These are phyloP conservation scores for Strigamia transsilvanica DNA, from an alignment of 2,888 invertebrate species.

Conservation along the genomic window DNA sequence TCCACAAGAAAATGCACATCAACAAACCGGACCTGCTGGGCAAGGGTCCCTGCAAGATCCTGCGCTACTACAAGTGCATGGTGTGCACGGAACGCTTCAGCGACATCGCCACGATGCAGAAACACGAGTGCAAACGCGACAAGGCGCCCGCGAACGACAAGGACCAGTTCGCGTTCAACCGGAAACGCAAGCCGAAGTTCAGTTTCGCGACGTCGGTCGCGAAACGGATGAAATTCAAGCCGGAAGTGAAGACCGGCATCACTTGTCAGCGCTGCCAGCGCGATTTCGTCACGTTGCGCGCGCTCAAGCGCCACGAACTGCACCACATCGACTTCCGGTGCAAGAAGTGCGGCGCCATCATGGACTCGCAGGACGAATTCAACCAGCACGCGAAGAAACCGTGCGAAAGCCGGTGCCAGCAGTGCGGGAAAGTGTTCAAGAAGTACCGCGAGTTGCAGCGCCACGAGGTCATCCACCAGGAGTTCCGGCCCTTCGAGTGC, in stretches of 20 bases:
- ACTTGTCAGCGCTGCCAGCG: background rate
- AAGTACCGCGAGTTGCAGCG: background rate
- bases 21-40: conserved; percentile 1
- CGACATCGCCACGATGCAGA: background rate
- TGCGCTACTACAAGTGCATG: conserved; percentile 13
- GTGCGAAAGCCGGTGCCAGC: conserved; percentile 3
- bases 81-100: background rate
- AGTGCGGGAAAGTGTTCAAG: conserved; percentile 2
- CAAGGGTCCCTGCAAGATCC: background rate
- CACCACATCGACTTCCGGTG: conserved; percentile 17
- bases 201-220: background rate
- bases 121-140: background rate
- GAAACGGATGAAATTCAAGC: background rate
- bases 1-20: conserved; percentile 10
- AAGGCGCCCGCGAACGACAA: background rate
- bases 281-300: background rate
- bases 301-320: background rate
- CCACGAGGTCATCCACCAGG: conserved; percentile 17
- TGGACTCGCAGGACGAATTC: conserved; percentile 3
- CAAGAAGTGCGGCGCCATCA: background rate
- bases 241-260: conserved; percentile 16
- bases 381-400: background rate
- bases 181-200: background rate
- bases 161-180: background rate
- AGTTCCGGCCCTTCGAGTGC: conserved; percentile 9